Percentiles rank a stretch among this genome's conserved stretches.
These are phyloP conservation scores for Anoplopoma fimbria DNA, from an alignment of 2,113 vertebrate species.

Conservation along the genomic window DNA sequence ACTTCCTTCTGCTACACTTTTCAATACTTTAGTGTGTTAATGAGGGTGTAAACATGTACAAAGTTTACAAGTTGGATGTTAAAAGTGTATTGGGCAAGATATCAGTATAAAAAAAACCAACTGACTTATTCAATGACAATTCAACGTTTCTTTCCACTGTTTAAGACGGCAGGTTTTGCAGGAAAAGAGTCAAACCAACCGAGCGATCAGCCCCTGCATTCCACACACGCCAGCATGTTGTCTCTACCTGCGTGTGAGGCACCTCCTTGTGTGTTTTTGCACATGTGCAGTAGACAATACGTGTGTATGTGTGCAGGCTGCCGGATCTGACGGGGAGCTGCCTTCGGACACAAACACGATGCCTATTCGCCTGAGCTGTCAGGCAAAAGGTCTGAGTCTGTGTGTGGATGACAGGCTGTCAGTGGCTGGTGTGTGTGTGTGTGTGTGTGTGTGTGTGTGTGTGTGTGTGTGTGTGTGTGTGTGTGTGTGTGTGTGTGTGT, in stretches of 20 bases:
- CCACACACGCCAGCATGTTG: constrained; percentile 52
- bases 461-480: constrained; percentile 21
- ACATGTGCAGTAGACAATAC: constrained; percentile 21
- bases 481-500: background rate
- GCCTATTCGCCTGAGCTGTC: constrained; percentile 59
- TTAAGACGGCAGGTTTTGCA: constrained; percentile 13
- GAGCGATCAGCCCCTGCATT: constrained; percentile 42
- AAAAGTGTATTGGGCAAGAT: constrained; percentile 3
- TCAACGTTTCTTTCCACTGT: background rate
- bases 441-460: constrained; percentile 28
- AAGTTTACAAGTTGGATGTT: background rate
- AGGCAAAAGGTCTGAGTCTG: constrained; percentile 49
- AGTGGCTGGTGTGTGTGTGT: constrained; percentile 9
- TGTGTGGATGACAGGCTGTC: constrained; percentile 58
- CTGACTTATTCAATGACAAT: background rate
- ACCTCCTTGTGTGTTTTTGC: constrained; percentile 33
- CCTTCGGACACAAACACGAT: constrained; percentile 51
- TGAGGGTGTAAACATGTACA: background rate
- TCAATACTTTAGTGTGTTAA: background rate
- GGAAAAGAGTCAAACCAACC: constrained; percentile 28
- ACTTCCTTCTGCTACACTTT: background rate
- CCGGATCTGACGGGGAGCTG: constrained; percentile 15
- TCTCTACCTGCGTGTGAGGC: constrained; percentile 57
- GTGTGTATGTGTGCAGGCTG: constrained; percentile 41
- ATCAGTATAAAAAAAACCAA: background rate